Evolutionary conservation across 1,140 invertebrate genomes (phyloP).

Genomic region (Aphelenchoides avenae): DNA sequence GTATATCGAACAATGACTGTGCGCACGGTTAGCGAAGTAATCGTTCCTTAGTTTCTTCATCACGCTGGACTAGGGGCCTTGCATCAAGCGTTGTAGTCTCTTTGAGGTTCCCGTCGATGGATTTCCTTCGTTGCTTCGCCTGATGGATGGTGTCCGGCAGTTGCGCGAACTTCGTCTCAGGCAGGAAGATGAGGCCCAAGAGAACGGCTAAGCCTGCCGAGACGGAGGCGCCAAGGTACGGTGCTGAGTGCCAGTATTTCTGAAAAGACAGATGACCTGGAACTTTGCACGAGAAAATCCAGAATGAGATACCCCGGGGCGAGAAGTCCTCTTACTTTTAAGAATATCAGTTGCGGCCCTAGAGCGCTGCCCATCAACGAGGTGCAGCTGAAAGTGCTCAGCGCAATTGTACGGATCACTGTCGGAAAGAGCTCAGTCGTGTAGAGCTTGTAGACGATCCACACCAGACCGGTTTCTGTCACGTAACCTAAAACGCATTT

Average conservation of each 20-base stretch:
- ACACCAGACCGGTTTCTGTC: slow-evolving; percentile 28
- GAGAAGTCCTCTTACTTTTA: slow-evolving; percentile 7
- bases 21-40: too few relatives aligned
- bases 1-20: too few relatives aligned
- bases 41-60: too few relatives aligned
- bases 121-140: slow-evolving; percentile 15
- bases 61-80: too few relatives aligned
- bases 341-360: slow-evolving; percentile 34
- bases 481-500: slow-evolving; percentile 37
- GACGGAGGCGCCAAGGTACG: slow-evolving; percentile 27
- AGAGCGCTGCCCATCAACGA: slow-evolving; percentile 28
- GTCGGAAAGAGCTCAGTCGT: slow-evolving; percentile 44
- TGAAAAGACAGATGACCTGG: slow-evolving; percentile 18
- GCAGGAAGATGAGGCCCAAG: slow-evolving; percentile 22
- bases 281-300: not conserved
- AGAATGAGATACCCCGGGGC: slow-evolving; percentile 6
- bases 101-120: too few relatives aligned
- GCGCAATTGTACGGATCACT: slow-evolving; percentile 35
- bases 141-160: slow-evolving; percentile 29
- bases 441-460: slow-evolving; percentile 45
- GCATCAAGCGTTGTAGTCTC: too few relatives aligned
- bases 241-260: slow-evolving; percentile 38
- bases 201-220: slow-evolving; percentile 10
- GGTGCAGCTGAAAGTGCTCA: slow-evolving; percentile 35
- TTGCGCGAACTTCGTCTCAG: slow-evolving; percentile 24